Evolutionary conservation across 2,797 vertebrate species (phyloP), one percentile per base, ranked within the genome.

Genomic region (Cygnus olor): DNA sequence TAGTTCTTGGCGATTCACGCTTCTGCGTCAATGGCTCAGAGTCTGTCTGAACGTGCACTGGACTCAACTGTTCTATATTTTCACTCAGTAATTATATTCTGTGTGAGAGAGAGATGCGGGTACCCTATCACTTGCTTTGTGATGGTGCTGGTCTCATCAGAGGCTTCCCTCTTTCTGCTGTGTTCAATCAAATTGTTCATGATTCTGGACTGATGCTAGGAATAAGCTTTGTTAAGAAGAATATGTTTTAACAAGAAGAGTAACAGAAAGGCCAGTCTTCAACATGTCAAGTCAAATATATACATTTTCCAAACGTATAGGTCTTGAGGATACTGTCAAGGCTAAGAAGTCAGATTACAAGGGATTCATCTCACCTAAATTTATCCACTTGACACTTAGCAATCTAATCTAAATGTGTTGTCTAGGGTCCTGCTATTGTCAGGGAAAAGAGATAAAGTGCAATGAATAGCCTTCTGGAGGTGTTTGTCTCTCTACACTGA

Each of bases 41-140:
- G 27, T n/a, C 65, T 89, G 74, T 47, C 88, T 89, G 86, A 94
- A 80, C 84, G 88, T 93, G 86, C 64, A 93, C 40, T 82, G 93
- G 87, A 82, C 71, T 91, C 84, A 69, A 5, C 72, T 17, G 5
- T 58, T 94, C 70, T 61, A 9, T 21, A 60, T 87, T 90, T 81
- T 54, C 66, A 73, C 69, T 28, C 60, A 71, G 44, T 42, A 84
- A 18, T 66, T 92, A 49, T 85, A 93, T 83, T 79, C 34, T 1
- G 2, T 1, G 2, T n/a, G 10, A 1, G 61, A 83, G 21, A 65
- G 6, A 69, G 8, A 34, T 36, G 27, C 28, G 51, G 24, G 6
- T 53, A 47, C 28, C 20, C 38, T 72, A 11, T 15, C n/a, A 12
- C 34, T 27, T 87, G 11, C 53, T 86, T 80, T 84, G 38, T 54